These are phyloP conservation scores for Discoglossus pictus DNA, from an alignment of 2,797 vertebrate species.

Conservation along the genomic window DNA sequence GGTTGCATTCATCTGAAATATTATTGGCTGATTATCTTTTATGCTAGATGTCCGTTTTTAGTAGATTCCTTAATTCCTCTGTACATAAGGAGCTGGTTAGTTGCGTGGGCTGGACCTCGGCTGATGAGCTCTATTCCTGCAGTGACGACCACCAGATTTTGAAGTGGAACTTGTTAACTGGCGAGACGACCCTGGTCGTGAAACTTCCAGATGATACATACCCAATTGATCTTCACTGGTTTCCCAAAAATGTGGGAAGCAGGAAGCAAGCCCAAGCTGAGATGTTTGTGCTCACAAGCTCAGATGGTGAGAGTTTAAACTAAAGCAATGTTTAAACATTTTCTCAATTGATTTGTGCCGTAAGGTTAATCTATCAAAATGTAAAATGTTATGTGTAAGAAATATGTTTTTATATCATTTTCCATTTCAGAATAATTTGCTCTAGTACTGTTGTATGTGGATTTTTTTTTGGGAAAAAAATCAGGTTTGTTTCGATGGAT, in stretches of 20 bases:
- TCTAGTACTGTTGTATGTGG: too few relatives aligned
- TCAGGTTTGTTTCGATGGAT: too few relatives aligned
- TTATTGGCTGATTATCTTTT: slow-evolving; percentile 99
- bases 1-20: too few relatives aligned
- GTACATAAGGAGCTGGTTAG: slow-evolving; percentile 84
- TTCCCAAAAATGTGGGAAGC: slow-evolving; percentile 81
- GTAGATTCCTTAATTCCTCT: slow-evolving; percentile 63
- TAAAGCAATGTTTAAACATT: too few relatives aligned
- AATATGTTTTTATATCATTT: too few relatives aligned
- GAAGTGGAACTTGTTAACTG: slow-evolving; percentile 88
- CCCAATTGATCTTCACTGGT: slow-evolving; percentile 92
- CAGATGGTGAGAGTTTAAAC: slow-evolving; percentile 80
- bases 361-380: not conserved
- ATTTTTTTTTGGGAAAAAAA: too few relatives aligned
- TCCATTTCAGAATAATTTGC: too few relatives aligned
- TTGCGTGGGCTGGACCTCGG: slow-evolving; percentile 90
- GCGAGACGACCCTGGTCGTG: slow-evolving; percentile 81
- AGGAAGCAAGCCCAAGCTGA: slow-evolving; percentile 89
- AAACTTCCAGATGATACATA: slow-evolving; percentile 86
- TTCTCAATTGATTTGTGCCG: not conserved
- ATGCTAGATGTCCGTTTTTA: slow-evolving; percentile 85
- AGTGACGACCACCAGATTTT: slow-evolving; percentile 94
- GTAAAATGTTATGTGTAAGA: too few relatives aligned
- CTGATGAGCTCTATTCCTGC: slow-evolving; percentile 93
- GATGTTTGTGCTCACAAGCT: slow-evolving; percentile 90